Conservation (phyloP, 2,113 vertebrate species). For the Noctilio leporinus region DNA sequence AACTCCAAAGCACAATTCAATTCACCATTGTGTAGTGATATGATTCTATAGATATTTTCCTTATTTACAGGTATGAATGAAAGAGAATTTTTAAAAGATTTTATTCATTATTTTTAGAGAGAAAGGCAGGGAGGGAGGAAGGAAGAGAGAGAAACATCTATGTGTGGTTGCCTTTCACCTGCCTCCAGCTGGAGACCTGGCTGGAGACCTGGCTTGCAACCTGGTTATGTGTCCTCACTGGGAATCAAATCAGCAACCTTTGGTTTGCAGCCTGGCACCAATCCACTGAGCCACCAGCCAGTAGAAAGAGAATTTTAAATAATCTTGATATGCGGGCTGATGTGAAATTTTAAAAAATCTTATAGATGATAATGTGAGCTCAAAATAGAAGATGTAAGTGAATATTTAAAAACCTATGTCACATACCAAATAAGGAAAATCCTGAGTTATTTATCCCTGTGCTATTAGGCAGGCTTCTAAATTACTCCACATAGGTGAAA, state of each 20-base stretch:
- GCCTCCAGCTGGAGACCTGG: no score
- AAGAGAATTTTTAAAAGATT: neutral
- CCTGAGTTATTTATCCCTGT: neutral
- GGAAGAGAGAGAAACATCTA: no score
- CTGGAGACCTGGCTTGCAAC: no score
- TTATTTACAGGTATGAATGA: neutral
- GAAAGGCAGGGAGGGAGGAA: no score
- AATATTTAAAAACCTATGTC: neutral
- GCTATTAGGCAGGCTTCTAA: neutral
- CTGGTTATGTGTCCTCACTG: no score
- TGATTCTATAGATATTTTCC: neutral
- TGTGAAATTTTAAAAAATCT: neutral
- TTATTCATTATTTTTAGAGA: no score
- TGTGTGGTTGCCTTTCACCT: no score
- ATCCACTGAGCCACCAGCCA: no score
- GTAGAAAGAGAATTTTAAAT: neutral
- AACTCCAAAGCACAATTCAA: neutral
- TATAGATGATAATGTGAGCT: neutral
- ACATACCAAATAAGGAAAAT: neutral
- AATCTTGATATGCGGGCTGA: neutral
- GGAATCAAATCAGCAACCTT: no score
- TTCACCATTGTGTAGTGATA: neutral
- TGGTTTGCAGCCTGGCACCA: no score
- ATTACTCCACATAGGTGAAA: neutral
- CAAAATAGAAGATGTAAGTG: neutral